Conservation (phyloP, 2,888 invertebrate species). For the Meloe dianella region DNA sequence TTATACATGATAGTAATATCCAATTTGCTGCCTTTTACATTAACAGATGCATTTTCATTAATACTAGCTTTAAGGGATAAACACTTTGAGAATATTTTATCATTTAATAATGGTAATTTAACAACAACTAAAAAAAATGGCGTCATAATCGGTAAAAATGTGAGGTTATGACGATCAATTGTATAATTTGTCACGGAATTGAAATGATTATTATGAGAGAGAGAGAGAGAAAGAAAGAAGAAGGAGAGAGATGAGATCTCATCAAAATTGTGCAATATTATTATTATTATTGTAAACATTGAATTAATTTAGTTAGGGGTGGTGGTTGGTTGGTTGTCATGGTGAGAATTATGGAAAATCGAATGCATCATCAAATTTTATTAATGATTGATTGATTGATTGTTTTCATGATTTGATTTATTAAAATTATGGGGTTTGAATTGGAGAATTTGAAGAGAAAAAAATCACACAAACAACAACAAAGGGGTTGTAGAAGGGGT, state of each 20-base stretch:
- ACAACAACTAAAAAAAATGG: not conserved
- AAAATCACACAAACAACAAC: no score
- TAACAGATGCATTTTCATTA: not conserved
- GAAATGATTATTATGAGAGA: not conserved
- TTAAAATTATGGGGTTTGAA: not conserved
- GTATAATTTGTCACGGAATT: not conserved
- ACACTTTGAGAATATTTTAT: slow-evolving; percentile 3
- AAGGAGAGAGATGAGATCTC: not conserved
- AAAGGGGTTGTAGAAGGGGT: not conserved
- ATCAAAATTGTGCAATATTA: slow-evolving; percentile 5
- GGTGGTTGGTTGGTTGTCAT: not conserved
- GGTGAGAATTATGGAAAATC: not conserved
- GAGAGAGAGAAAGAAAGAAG: no score
- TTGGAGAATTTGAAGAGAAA: no score
- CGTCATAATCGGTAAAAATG: not conserved
- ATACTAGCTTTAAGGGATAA: not conserved
- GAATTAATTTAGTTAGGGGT: not conserved
- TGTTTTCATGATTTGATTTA: not conserved
- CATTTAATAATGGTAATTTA: not conserved
- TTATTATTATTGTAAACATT: not conserved
- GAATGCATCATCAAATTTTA: not conserved
- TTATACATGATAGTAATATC: not conserved
- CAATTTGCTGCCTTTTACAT: not conserved
- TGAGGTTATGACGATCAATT: not conserved
- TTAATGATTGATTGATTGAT: not conserved